These are phyloP conservation scores for Hippolais icterina DNA, from an alignment of 2,113 vertebrate species.

Conservation along the genomic window DNA sequence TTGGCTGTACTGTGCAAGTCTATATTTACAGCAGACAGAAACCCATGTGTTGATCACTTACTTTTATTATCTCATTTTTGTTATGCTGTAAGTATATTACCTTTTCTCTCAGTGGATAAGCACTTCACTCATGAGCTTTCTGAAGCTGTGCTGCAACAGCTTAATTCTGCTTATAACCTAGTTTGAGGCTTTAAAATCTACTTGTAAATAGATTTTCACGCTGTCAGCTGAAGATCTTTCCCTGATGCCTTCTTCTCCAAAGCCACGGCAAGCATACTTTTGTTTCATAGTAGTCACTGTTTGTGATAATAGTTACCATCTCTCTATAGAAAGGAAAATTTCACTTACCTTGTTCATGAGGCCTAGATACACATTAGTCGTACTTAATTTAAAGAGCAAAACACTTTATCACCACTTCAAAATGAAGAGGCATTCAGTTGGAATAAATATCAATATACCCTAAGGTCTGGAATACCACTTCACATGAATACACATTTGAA, in stretches of 20 bases:
- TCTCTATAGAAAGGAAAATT: background rate
- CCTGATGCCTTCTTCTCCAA: background rate
- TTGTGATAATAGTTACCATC: background rate
- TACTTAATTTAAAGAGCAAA: background rate
- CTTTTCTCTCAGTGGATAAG: background rate
- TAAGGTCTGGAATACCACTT: background rate
- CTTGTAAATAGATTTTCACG: background rate
- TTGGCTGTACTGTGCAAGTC: background rate
- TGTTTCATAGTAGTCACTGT: background rate
- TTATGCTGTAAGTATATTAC: background rate
- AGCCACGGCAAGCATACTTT: background rate
- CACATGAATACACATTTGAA: background rate
- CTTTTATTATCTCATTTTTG: background rate
- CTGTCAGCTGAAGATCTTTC: background rate
- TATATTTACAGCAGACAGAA: background rate
- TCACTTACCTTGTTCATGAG: background rate
- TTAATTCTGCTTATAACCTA: background rate
- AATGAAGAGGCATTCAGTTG: background rate
- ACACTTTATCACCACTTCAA: background rate
- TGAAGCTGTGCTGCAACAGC: background rate
- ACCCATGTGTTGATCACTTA: background rate
- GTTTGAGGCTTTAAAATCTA: constrained; percentile 14
- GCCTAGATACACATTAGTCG: background rate
- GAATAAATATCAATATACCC: background rate
- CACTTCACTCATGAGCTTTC: background rate